Conservation (phyloP, 2,888 invertebrate species). For the Copidosoma aretas region DNA sequence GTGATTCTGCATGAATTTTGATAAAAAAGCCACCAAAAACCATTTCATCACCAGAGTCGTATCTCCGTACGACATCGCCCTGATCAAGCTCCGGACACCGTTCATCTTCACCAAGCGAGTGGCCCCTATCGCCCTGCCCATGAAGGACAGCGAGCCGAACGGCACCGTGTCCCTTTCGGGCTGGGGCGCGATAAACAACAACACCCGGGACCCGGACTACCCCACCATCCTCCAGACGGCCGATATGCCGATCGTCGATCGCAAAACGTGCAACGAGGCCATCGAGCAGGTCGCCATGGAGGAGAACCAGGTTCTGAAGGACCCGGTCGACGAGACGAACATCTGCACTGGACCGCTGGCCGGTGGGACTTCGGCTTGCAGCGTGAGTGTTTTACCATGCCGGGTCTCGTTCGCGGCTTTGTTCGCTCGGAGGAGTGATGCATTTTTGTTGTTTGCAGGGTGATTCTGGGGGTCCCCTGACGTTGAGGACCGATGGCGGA, state of each 20-base stretch:
- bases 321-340: constrained; percentile 1
- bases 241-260: constrained; percentile 50
- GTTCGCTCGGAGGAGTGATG: too few species aligned
- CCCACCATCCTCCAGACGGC: constrained; percentile 55
- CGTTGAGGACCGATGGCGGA: constrained; percentile 64
- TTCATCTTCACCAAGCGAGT: constrained; percentile 55
- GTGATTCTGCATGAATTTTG: too few species aligned
- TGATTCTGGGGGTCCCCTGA: constrained; percentile 66
- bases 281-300: constrained; percentile 35
- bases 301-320: not conserved
- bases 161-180: constrained; percentile 61
- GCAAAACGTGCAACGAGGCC: constrained; percentile 45
- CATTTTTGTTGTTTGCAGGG: constrained; percentile 60
- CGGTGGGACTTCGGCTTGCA: constrained; percentile 1
- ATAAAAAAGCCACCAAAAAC: too few species aligned
- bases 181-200: constrained; percentile 62
- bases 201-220: constrained; percentile 38
- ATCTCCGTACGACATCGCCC: constrained; percentile 64
- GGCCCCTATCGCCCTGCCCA: constrained; percentile 58
- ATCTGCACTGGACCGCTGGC: constrained; percentile 3
- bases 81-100: constrained; percentile 60
- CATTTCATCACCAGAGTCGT: constrained; percentile 47
- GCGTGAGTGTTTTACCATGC: not conserved
- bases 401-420: too few species aligned
- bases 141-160: constrained; percentile 44